Percentiles rank a stretch among this genome's conserved stretches.
Evolutionary conservation across 2,797 vertebrate species (phyloP).

Genomic region (Esox lucius): DNA sequence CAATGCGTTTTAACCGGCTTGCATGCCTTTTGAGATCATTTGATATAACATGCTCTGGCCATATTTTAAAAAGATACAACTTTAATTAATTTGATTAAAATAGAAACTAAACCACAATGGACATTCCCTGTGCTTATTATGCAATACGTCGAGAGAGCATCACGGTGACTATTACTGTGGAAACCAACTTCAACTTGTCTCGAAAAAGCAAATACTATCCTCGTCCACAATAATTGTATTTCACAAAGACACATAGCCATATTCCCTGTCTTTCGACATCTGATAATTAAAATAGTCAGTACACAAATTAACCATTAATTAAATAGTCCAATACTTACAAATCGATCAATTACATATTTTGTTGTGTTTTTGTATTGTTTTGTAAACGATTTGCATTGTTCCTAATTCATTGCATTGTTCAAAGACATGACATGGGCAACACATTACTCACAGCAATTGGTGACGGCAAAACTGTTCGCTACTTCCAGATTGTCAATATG

Average conservation of each 20-base stretch:
- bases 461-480: slow-evolving; percentile 98
- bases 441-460: slow-evolving; percentile 94
- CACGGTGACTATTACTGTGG: slow-evolving; percentile 68
- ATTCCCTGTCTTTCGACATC: not conserved
- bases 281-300: not conserved
- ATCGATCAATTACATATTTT: not conserved
- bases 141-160: not conserved
- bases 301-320: not conserved
- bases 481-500: slow-evolving; percentile 99
- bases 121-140: not conserved
- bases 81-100: not conserved
- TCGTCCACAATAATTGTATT: not conserved
- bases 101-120: not conserved
- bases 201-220: not conserved
- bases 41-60: not conserved
- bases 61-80: not conserved
- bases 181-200: slow-evolving; percentile 70
- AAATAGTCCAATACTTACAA: not conserved
- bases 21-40: not conserved
- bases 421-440: not conserved
- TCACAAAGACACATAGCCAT: not conserved
- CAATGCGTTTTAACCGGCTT: not conserved
- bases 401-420: not conserved
- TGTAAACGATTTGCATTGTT: not conserved
- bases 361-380: not conserved